Evolutionary conservation across 1,140 invertebrate species (phyloP).

Genomic region (Melitaea cinxia): DNA sequence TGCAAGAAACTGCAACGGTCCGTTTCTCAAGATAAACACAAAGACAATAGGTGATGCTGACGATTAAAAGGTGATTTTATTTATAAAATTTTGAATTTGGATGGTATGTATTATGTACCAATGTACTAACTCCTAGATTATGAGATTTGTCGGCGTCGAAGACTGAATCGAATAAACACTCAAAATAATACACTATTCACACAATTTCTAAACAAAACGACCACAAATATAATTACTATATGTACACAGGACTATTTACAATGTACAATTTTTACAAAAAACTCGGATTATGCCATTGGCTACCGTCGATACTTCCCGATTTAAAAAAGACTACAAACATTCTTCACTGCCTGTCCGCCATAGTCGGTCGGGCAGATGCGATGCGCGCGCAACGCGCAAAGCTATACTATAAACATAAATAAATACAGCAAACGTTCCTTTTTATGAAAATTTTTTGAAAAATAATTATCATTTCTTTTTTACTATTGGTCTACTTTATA

Average conservation of each 20-base stretch:
- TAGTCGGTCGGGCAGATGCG: constrained; percentile 78
- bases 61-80: constrained; percentile 41
- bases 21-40: constrained; percentile 65
- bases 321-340: constrained; percentile 80
- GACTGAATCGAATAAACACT: constrained; percentile 79
- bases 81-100: constrained; percentile 50
- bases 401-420: constrained; percentile 78
- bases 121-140: constrained; percentile 59
- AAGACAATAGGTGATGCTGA: constrained; percentile 53
- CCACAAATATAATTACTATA: constrained; percentile 82
- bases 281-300: constrained; percentile 80
- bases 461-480: neutral
- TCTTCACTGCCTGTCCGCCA: constrained; percentile 81
- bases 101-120: constrained; percentile 46
- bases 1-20: constrained; percentile 66
- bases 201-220: constrained; percentile 80
- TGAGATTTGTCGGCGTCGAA: constrained; percentile 76
- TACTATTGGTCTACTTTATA: neutral
- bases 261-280: constrained; percentile 81
- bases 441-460: constrained; percentile 13
- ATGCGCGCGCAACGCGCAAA: constrained; percentile 81
- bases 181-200: constrained; percentile 81
- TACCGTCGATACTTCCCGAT: constrained; percentile 80
- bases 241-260: constrained; percentile 83
- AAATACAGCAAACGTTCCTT: constrained; percentile 65